Evolutionary conservation across 2,797 vertebrate genomes (phyloP).

Genomic region (Squalus acanthias): DNA sequence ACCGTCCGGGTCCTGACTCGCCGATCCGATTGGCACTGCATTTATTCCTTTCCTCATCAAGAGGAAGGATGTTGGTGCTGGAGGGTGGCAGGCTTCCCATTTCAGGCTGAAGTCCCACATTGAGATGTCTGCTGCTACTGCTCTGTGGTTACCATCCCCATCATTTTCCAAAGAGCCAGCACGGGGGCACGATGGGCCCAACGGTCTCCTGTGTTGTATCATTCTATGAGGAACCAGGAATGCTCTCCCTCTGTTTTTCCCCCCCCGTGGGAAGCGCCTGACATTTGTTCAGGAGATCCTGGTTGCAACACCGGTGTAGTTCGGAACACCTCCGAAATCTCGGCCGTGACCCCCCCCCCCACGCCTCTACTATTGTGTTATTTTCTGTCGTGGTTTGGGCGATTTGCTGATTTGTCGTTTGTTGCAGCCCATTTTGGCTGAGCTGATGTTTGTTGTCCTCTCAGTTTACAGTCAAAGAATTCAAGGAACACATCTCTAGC

Average conservation of each 20-base stretch:
- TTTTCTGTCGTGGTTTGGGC: background rate
- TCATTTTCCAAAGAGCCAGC: background rate
- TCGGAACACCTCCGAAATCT: background rate
- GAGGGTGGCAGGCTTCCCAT: background rate
- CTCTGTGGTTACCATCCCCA: background rate
- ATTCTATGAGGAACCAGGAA: background rate
- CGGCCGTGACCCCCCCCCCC: background rate
- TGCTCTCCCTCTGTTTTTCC: background rate
- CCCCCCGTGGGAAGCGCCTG: background rate
- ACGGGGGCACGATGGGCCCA: background rate
- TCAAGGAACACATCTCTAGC: slow-evolving; percentile 83
- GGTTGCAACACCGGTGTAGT: background rate
- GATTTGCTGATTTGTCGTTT: too few relatives aligned
- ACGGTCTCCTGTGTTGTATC: background rate
- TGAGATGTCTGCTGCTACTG: background rate
- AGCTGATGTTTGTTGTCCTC: slow-evolving; percentile 31
- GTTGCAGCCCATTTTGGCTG: background rate
- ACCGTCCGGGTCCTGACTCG: background rate
- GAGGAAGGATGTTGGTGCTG: background rate
- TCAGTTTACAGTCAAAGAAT: slow-evolving; percentile 83
- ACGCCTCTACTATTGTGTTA: background rate
- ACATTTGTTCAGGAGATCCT: background rate
- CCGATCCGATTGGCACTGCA: background rate
- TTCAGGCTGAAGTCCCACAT: background rate
- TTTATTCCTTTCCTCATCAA: background rate